These are phyloP conservation scores for Dicyrtoma fusca DNA, from an alignment of 2,888 invertebrate species.

Conservation along the genomic window DNA sequence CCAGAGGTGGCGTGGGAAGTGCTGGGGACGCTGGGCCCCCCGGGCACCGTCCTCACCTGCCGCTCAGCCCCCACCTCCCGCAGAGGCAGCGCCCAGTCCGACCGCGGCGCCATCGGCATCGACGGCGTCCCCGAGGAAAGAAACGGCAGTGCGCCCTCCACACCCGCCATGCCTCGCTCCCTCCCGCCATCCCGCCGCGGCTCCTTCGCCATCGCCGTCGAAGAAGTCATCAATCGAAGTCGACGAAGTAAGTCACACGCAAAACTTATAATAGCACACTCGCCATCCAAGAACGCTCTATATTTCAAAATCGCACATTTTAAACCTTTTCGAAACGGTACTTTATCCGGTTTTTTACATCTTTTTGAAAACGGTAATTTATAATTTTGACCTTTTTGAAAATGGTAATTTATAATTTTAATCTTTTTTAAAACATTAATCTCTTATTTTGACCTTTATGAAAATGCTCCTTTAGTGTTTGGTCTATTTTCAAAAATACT, in stretches of 20 bases:
- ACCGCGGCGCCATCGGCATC: constrained; percentile 54
- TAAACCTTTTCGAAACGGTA: too few relatives aligned
- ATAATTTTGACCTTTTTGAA: too few relatives aligned
- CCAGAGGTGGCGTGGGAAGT: constrained; percentile 57
- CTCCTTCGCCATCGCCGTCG: constrained; percentile 56
- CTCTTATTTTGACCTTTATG: too few relatives aligned
- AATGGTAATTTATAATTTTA: too few relatives aligned
- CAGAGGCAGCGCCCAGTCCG: constrained; percentile 56
- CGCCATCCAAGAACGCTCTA: too few relatives aligned
- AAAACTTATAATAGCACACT: too few relatives aligned
- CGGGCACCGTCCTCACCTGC: constrained; percentile 54
- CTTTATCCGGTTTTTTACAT: too few relatives aligned
- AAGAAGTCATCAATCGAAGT: constrained; percentile 56
- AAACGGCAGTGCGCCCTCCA: constrained; percentile 51
- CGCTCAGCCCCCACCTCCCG: constrained; percentile 56
- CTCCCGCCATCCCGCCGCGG: constrained; percentile 54
- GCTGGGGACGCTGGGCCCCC: constrained; percentile 55
- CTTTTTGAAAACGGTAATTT: too few relatives aligned
- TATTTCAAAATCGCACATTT: too few relatives aligned
- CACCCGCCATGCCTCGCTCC: constrained; percentile 56
- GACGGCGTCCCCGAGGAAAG: constrained; percentile 54
- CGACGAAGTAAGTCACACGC: constrained; percentile 53
- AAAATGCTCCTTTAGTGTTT: too few relatives aligned
- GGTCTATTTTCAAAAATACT: too few relatives aligned
- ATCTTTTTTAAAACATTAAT: too few relatives aligned